A percentile compares a stretch with the other conserved stretches of the same genome.
Conservation (phyloP, 2,797 vertebrate genomes). For the Gephyroberyx darwinii region DNA sequence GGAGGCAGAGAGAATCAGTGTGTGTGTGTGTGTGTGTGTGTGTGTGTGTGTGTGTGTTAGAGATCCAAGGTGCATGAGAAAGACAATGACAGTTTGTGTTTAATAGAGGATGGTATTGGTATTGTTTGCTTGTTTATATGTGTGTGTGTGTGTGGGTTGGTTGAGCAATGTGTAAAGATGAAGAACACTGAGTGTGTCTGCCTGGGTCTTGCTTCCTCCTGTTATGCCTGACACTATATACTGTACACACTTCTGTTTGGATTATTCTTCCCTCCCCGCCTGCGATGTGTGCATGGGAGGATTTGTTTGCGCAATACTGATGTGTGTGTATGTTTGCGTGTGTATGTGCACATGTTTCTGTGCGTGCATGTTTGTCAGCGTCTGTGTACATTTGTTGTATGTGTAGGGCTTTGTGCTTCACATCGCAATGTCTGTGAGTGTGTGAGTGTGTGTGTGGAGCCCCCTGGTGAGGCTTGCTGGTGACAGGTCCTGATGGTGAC, state of each 20-base stretch:
- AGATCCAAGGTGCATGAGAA: neutral
- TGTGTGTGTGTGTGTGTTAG: neutral
- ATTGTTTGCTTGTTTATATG: neutral
- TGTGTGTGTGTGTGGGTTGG: neutral
- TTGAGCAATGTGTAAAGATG: slow-evolving; percentile 25
- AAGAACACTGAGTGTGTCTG: slow-evolving; percentile 31
- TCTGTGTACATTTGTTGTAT: slow-evolving; percentile 7
- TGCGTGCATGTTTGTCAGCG: slow-evolving; percentile 7
- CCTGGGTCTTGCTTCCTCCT: slow-evolving; percentile 27
- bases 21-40: slow-evolving; percentile 3
- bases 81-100: neutral
- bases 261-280: neutral
- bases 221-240: slow-evolving; percentile 30
- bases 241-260: slow-evolving; percentile 41
- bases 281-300: slow-evolving; percentile 14
- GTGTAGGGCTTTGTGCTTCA: slow-evolving; percentile 4
- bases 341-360: slow-evolving; percentile 30
- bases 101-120: neutral
- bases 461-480: neutral
- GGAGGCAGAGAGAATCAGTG: slow-evolving; percentile 12
- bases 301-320: slow-evolving; percentile 40
- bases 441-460: neutral
- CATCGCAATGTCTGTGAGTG: slow-evolving; percentile 3
- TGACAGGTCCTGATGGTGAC: slow-evolving; percentile 49
- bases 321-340: slow-evolving; percentile 21